Evolutionary conservation across 1,140 invertebrate genomes (phyloP).

Genomic region (Rhizoglyphus robini): DNA sequence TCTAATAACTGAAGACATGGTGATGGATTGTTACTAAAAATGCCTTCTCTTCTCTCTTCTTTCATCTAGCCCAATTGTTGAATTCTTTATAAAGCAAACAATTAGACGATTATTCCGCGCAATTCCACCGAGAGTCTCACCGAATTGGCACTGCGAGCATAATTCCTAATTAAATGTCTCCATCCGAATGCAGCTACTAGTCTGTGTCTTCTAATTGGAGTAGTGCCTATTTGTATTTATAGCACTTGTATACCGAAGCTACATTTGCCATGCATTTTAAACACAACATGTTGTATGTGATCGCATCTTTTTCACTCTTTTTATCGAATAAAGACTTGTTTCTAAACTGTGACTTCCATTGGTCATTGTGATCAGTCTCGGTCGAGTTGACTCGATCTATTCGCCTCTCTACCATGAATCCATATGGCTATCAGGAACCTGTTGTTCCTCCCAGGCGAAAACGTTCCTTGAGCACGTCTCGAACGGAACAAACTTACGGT

Average conservation of each 20-base stretch:
- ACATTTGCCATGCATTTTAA: background rate
- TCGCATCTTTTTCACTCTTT: background rate
- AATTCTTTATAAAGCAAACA: background rate
- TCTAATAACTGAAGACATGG: background rate
- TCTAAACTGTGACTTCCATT: background rate
- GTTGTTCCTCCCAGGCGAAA: background rate
- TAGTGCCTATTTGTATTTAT: background rate
- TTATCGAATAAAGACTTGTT: background rate
- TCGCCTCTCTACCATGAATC: background rate
- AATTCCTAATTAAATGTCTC: background rate
- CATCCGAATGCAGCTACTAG: background rate
- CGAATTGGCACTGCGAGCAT: background rate
- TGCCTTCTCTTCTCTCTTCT: background rate
- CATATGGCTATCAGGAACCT: background rate
- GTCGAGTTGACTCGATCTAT: background rate
- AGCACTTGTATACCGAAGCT: background rate
- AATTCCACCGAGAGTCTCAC: background rate
- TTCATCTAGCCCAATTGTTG: background rate
- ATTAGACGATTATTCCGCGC: background rate
- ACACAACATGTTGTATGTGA: background rate
- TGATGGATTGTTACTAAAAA: conserved; percentile 13
- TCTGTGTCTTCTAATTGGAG: conserved; percentile 4
- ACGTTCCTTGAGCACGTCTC: background rate
- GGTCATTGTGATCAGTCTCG: background rate
- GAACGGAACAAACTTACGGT: background rate